Evolutionary conservation across 2,113 vertebrate species (phyloP), one percentile per base, ranked within the genome.

Genomic region (Labeo catla): DNA sequence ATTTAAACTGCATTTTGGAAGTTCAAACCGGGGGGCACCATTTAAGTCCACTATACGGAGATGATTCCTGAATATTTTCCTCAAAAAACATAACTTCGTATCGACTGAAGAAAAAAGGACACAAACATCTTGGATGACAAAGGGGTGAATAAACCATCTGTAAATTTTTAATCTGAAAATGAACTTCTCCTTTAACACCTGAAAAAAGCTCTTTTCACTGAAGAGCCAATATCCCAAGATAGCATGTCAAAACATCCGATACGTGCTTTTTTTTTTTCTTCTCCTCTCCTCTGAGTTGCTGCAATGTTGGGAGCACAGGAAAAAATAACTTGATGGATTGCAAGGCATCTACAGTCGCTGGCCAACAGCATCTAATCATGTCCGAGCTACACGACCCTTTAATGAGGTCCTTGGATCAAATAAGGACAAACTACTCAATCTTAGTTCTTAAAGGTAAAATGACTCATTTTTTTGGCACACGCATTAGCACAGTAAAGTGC

Each of bases 361-460:
- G 81, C 47, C 74, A 77, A 50, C 76, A 54, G 76, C 76, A 77
- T 77, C 76, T 82, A 68, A 68, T 82, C 63, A 68, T 36, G 63
- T 68, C 80, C 21, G 8, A 36, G 63, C 80, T 49, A 13, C 10
- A 28, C 15, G 2, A 82, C 3, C 15, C 16, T 66, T 81, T 47
- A 81, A 81, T 47, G 28, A 82, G 61, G 16, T 68, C 47, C 15
- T 63, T 66, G 21, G 61, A 66, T 45, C 21, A 63, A 81, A 21
- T 66, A 19, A 63, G 61, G 59, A 47, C 59, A 49, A 81, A 49
- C 43, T 66, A 77, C 76, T 77, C 49, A 52, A 76, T 76, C 74
- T 50, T 28, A 34, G 49, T 43, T 52, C n/a, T 77, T 54, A 19
- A 50, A 77, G 49, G 76, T 36, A 28, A 77, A 77, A 77, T 10